These are phyloP conservation scores for Ailuropoda melanoleuca DNA, from an alignment of 2,113 vertebrate species.

Conservation along the genomic window DNA sequence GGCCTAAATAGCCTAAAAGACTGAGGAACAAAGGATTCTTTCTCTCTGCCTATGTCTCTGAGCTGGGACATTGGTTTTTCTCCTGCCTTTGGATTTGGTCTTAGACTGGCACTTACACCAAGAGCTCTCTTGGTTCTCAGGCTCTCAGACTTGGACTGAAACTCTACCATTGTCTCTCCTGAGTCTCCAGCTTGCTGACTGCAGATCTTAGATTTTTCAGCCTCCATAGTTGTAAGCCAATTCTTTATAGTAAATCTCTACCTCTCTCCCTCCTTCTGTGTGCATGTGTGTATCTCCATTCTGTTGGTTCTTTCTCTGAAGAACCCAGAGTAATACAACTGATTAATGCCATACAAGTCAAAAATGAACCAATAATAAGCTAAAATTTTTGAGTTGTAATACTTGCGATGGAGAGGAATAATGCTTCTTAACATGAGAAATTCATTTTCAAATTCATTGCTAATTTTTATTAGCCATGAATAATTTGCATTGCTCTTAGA, in stretches of 20 bases:
- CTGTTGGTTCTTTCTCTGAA: not conserved
- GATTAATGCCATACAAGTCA: not conserved
- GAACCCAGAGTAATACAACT: not conserved
- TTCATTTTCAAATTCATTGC: not conserved
- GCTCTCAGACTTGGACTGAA: not conserved
- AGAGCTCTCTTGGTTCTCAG: not conserved
- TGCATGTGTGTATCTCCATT: not conserved
- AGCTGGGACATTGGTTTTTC: not conserved
- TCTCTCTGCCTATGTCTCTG: not conserved
- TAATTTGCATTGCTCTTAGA: not conserved
- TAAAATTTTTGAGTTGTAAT: not conserved
- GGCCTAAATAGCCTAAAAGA: not conserved
- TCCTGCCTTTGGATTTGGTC: not conserved
- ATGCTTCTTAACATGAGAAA: not conserved
- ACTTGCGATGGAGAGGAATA: not conserved
- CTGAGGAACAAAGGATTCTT: not conserved
- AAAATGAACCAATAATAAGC: not conserved
- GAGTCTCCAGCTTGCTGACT: not conserved
- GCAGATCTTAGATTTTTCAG: not conserved
- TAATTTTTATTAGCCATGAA: not conserved
- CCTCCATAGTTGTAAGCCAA: not conserved
- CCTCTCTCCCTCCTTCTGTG: not conserved
- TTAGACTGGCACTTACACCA: not conserved
- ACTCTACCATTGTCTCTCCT: not conserved
- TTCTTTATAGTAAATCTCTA: not conserved